Evolutionary conservation across 2,797 vertebrate species (phyloP).

Genomic region (Bradypodion ventrale): DNA sequence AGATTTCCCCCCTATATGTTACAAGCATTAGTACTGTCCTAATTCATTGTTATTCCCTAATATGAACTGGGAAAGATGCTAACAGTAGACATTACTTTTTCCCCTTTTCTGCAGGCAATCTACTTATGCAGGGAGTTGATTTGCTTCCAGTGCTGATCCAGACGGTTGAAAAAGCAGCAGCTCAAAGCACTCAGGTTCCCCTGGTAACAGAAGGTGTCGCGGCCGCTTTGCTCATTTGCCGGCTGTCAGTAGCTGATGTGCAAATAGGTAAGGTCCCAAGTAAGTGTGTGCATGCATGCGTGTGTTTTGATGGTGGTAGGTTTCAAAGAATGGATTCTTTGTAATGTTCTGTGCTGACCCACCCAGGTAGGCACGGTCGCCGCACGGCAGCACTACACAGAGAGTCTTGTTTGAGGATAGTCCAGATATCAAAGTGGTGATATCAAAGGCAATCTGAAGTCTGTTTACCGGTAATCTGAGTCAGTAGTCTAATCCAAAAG

Average conservation of each 20-base stretch:
- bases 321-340: not conserved
- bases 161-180: slow-evolving; percentile 90
- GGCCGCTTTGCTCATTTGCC: slow-evolving; percentile 88
- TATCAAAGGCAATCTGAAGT: too few species aligned
- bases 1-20: not conserved
- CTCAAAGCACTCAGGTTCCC: slow-evolving; percentile 90
- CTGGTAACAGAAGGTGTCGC: slow-evolving; percentile 87
- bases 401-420: too few species aligned
- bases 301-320: not conserved
- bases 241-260: slow-evolving; percentile 84
- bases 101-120: slow-evolving; percentile 83
- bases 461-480: too few species aligned
- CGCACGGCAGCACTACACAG: too few species aligned
- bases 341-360: not conserved
- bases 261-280: slow-evolving; percentile 81
- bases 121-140: slow-evolving; percentile 84
- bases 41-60: not conserved
- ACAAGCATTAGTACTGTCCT: not conserved
- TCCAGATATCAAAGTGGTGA: too few species aligned
- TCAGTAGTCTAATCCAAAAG: too few species aligned
- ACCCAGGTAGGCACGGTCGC: too few species aligned
- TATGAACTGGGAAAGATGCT: not conserved
- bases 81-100: not conserved
- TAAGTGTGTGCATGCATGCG: not conserved
- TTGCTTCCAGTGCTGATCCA: slow-evolving; percentile 87